Evolutionary conservation across 2,797 vertebrate genomes (phyloP).

Genomic region (Serranus cabrilla): DNA sequence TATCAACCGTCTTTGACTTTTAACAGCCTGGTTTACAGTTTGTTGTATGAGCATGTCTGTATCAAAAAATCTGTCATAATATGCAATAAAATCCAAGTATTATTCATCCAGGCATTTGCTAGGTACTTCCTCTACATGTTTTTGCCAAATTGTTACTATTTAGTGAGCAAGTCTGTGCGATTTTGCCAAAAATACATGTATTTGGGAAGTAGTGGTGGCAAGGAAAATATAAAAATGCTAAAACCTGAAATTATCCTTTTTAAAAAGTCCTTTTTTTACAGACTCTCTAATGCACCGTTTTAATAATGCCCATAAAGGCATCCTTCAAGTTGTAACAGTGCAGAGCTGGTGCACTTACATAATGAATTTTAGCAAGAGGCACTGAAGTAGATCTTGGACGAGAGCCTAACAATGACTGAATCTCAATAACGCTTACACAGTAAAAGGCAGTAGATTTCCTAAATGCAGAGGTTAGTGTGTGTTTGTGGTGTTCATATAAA

Average conservation of each 20-base stretch:
- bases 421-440: conserved; percentile 13
- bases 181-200: no score
- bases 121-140: no score
- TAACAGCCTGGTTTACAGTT: not conserved
- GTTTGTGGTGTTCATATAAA: not conserved
- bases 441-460: conserved; percentile 1
- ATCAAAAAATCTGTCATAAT: no score
- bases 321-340: conserved; percentile 3
- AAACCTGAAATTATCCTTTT: no score
- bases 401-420: conserved; percentile 28
- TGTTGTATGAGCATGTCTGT: not conserved
- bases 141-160: no score
- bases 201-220: no score
- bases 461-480: conserved; percentile 14
- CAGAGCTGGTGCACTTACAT: conserved; percentile 20
- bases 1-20: not conserved
- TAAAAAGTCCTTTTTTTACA: not conserved
- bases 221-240: no score
- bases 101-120: no score
- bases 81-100: no score
- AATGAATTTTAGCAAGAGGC: conserved; percentile 22
- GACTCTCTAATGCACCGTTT: not conserved
- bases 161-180: no score
- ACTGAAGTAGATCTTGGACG: conserved; percentile 27
- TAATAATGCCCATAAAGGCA: not conserved